Evolutionary conservation across 2,888 invertebrate species (phyloP), one percentile per base, ranked within the genome.

Genomic region (Ectemnius cavifrons): DNA sequence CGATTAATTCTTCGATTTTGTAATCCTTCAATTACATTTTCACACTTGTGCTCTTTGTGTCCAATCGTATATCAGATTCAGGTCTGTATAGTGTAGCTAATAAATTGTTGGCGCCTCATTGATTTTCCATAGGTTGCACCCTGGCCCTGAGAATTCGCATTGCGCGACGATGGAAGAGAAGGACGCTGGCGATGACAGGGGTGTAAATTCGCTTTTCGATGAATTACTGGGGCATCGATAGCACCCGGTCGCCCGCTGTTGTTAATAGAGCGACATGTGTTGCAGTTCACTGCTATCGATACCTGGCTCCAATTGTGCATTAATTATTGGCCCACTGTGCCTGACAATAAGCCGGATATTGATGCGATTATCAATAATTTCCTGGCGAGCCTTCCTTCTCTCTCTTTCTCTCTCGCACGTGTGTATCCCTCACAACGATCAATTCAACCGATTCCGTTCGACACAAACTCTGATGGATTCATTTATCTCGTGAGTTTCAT

Each of bases 331-430:
- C 72, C 78, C 70, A 65, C 78, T 81, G 84, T 75, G 82, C 78
- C 86, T 86, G 88, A 87, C 87, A 86, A 87, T 88, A 84, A 81
- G 85, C 80, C 84, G 87, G 81, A 88, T 89, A 89, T 89, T 89
- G 89, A 89, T 87, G 88, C 84, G 86, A 87, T 88, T 89, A 89
- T 89, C 89, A 89, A 89, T 89, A 89, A 89, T 88, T 88, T 85
- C 85, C 84, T 73, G 18, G 20, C 45, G 37, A 64, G 52, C 67
- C 71, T 58, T 37, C 37, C 11, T 11, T 37, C 37, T 37, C 37
- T 6, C 28, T 37, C 28, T 37, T 3, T 37, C 28, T 37, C 37
- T 37, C 37, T 37, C 37, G 37, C 37, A 11, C 6, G 1, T 4
- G 4, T 2, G 37, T 37, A 37, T 37, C 37, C 37, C 37, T 37